These are phyloP conservation scores for Orthochromis malagaraziensis DNA, from an alignment of 2,113 vertebrate genomes.

Conservation along the genomic window DNA sequence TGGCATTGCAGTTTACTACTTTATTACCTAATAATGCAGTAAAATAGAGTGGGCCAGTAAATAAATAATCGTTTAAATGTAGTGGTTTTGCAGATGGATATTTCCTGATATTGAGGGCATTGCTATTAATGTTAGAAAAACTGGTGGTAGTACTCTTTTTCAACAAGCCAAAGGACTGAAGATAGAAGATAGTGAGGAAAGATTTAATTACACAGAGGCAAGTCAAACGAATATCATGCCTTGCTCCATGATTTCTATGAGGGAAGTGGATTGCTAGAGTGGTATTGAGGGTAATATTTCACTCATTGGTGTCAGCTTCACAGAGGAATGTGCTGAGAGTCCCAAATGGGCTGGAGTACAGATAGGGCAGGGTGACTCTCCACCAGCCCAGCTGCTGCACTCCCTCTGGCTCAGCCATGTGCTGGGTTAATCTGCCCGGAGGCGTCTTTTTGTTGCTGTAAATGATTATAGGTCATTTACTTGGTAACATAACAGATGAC, in stretches of 20 bases:
- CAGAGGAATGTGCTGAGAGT: slow-evolving; percentile 47
- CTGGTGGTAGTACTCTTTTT: not conserved
- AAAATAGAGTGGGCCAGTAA: not conserved
- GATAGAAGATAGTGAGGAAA: not conserved
- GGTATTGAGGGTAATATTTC: slow-evolving; percentile 16
- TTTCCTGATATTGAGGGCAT: not conserved
- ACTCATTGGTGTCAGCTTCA: slow-evolving; percentile 10
- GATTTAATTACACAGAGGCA: not conserved
- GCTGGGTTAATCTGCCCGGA: not conserved
- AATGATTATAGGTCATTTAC: not conserved
- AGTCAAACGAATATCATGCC: not conserved
- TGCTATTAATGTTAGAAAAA: not conserved
- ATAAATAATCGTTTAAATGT: not conserved
- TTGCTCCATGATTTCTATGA: not conserved
- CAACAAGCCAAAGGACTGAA: not conserved
- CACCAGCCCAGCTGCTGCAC: slow-evolving; percentile 24
- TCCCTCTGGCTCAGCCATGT: not conserved
- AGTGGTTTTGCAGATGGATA: not conserved
- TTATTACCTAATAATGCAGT: not conserved
- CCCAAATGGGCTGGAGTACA: slow-evolving; percentile 20
- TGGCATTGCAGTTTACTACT: not conserved
- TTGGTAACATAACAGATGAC: not conserved
- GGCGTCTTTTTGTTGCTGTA: not conserved
- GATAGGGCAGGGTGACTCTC: slow-evolving; percentile 12
- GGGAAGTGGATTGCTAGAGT: not conserved